These are phyloP conservation scores for Tubulanus polymorphus DNA, from an alignment of 2,888 invertebrate genomes.

Conservation along the genomic window DNA sequence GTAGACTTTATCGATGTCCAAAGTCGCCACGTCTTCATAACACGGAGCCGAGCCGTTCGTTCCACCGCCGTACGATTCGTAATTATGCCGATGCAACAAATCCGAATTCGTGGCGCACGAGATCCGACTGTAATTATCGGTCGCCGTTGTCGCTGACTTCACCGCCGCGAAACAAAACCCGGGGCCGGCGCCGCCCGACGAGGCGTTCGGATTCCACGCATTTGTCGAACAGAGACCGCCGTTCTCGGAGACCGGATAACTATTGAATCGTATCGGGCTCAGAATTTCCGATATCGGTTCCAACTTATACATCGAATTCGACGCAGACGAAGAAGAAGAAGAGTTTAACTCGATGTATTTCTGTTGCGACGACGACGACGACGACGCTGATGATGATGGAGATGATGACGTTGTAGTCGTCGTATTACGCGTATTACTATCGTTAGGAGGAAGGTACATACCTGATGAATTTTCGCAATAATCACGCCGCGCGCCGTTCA, in stretches of 20 bases:
- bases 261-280: constrained; percentile 21
- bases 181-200: no score
- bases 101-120: background rate
- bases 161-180: background rate
- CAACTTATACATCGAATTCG: constrained; percentile 62
- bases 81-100: background rate
- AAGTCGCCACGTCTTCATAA: background rate
- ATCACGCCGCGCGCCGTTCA: constrained; percentile 11
- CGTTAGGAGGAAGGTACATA: background rate
- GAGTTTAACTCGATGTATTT: constrained; percentile 68
- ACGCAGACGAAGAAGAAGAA: constrained; percentile 61
- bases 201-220: background rate
- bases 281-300: constrained; percentile 68
- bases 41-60: no score
- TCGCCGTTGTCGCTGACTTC: background rate
- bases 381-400: background rate
- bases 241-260: background rate
- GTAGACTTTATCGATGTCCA: background rate
- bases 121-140: background rate
- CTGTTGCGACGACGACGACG: constrained; percentile 19
- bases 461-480: constrained; percentile 12
- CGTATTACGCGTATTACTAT: no score
- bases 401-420: constrained; percentile 1
- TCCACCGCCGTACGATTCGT: no score
- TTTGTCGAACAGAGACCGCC: background rate